A percentile compares a stretch with the other conserved stretches of the same genome.
phyloP scores from a whole-genome alignment of 2,888 invertebrate species.

The Brachycybe producta region DNA sequence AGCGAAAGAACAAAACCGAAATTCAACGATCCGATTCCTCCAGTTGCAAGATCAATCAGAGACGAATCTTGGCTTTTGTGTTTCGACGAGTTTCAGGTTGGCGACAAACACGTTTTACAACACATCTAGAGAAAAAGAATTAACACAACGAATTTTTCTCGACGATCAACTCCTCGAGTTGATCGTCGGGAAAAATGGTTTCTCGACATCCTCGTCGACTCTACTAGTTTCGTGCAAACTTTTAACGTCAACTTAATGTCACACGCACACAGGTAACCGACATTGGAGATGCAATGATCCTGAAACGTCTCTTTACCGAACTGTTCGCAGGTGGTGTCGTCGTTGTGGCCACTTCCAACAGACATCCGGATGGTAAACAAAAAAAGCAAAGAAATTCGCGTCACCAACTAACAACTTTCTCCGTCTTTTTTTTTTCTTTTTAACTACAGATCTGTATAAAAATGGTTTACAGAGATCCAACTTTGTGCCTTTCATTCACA shows the following conservation, averaged over 20 bases:
- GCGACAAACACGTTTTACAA: too few species aligned
- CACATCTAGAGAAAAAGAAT: too few species aligned
- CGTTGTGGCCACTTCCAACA: conserved; percentile 90
- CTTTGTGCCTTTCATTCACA: conserved; percentile 89
- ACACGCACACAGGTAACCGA: conserved; percentile 62
- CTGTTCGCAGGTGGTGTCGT: conserved; percentile 83
- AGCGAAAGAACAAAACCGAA: conserved; percentile 16
- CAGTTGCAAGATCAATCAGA: conserved; percentile 76
- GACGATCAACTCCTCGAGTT: too few species aligned
- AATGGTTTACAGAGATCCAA: conserved; percentile 92
- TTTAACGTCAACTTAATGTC: conserved; percentile 30
- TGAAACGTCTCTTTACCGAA: conserved; percentile 87
- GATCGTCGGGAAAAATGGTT: conserved; percentile 10
- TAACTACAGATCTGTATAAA: conserved; percentile 65
- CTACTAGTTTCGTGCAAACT: too few species aligned
- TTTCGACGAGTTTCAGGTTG: conserved; percentile 98
- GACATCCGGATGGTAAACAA: conserved; percentile 64
- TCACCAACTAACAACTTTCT: too few species aligned
- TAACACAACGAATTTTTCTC: too few species aligned
- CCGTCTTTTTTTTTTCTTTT: conserved; percentile 3
- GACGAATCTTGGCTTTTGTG: conserved; percentile 83
- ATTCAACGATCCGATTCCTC: conserved; percentile 86
- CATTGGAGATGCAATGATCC: conserved; percentile 97
- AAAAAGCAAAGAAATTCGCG: neutral
- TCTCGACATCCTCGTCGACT: too few species aligned